These are phyloP conservation scores for Halesus radiatus DNA, from an alignment of 1,140 invertebrate genomes.

Conservation along the genomic window DNA sequence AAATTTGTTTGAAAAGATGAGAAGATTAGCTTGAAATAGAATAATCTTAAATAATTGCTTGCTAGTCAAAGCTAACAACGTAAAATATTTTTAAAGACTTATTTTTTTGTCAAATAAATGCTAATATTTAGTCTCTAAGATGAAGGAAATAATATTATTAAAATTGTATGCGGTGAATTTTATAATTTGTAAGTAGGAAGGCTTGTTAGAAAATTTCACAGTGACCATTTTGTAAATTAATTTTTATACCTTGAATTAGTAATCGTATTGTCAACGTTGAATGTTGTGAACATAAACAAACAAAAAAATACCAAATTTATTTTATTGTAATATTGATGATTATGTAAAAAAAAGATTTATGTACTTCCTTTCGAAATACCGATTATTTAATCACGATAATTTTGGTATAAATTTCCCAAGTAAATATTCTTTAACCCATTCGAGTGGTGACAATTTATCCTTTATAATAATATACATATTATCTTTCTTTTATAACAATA, in stretches of 20 bases:
- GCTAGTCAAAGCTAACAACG: conserved; percentile 34
- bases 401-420: not conserved
- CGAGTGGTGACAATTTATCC: not conserved
- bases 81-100: conserved; percentile 2
- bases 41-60: not conserved
- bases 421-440: not conserved
- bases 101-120: not conserved
- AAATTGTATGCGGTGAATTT: not conserved
- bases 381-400: not conserved
- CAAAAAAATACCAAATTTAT: not conserved
- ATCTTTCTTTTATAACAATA: not conserved
- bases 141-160: not conserved
- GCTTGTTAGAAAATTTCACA: conserved; percentile 5
- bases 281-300: not conserved
- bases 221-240: conserved; percentile 17
- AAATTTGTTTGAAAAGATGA: not conserved
- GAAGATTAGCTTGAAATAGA: not conserved
- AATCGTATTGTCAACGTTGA: no score
- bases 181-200: not conserved
- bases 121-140: not conserved
- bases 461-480: not conserved
- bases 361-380: not conserved
- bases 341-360: no score
- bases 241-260: conserved; percentile 20
- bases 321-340: not conserved